Evolutionary conservation across 64 coral and sea anemone genomes (phyloP).

Genomic region (Trachythela sp.): DNA sequence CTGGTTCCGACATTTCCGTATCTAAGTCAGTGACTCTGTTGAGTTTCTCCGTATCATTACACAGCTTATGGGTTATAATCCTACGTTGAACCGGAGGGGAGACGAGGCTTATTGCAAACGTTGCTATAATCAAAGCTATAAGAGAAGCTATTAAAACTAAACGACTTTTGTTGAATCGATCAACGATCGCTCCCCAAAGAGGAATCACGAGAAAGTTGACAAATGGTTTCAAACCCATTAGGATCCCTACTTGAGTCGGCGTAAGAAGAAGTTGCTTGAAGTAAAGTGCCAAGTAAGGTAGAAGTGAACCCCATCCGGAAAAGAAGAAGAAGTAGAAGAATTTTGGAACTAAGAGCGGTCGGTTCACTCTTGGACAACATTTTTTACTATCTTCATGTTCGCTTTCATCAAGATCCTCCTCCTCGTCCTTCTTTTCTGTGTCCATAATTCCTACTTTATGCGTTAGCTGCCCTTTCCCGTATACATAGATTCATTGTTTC

Average conservation of each 20-base stretch:
- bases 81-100: conserved; percentile 27
- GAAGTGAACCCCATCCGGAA: conserved; percentile 92
- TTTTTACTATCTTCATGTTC: conserved; percentile 21
- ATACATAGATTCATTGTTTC: too few species aligned
- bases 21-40: conserved; percentile 49
- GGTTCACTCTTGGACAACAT: conserved; percentile 93
- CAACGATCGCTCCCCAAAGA: conserved; percentile 97
- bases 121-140: conserved; percentile 79
- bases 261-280: conserved; percentile 96
- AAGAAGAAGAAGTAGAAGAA: conserved; percentile 98
- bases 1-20: conserved; percentile 70
- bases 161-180: conserved; percentile 92
- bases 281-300: conserved; percentile 92
- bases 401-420: background rate
- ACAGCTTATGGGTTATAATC: background rate
- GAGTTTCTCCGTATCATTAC: background rate
- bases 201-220: conserved; percentile 99
- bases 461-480: conserved; percentile 13
- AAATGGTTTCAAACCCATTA: conserved; percentile 97
- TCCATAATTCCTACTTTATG: conserved; percentile 65
- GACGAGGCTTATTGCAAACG: conserved; percentile 81
- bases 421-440: conserved; percentile 24
- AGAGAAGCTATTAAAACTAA: conserved; percentile 82
- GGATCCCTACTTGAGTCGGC: conserved; percentile 93
- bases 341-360: conserved; percentile 87